Evolutionary conservation across 1,140 invertebrate species (phyloP).

Genomic region (Homarus americanus): DNA sequence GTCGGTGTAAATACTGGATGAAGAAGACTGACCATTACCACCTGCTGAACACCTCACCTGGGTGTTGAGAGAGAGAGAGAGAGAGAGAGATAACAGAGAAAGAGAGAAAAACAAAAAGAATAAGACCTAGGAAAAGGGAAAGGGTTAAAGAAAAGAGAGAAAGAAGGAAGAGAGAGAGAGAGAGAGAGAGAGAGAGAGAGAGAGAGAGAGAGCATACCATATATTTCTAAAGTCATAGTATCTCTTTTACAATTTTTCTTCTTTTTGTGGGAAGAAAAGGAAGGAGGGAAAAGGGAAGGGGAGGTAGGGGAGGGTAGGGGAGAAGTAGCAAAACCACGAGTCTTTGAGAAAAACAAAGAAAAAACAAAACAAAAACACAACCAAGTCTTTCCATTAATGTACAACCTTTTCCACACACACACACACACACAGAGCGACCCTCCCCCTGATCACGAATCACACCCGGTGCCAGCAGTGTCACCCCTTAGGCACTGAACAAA

Average conservation of each 20-base stretch:
- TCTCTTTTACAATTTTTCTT: too few species aligned
- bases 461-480: too few species aligned
- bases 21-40: not conserved
- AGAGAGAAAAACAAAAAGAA: not conserved
- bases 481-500: too few species aligned
- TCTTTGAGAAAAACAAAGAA: not conserved
- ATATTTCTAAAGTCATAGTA: too few species aligned
- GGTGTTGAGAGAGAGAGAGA: not conserved
- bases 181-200: not conserved
- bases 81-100: not conserved
- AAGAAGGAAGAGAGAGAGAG: not conserved
- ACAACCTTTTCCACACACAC: too few species aligned
- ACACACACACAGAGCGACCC: too few species aligned
- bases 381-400: too few species aligned
- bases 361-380: not conserved
- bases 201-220: not conserved
- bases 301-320: not conserved
- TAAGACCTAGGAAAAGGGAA: not conserved
- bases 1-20: not conserved
- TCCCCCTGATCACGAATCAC: too few species aligned
- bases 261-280: too few species aligned
- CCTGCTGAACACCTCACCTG: not conserved
- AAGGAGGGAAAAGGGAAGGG: not conserved
- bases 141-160: not conserved
- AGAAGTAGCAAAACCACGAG: too few species aligned